Conservation (phyloP, 2,113 vertebrate genomes). For the Bungarus multicinctus region DNA sequence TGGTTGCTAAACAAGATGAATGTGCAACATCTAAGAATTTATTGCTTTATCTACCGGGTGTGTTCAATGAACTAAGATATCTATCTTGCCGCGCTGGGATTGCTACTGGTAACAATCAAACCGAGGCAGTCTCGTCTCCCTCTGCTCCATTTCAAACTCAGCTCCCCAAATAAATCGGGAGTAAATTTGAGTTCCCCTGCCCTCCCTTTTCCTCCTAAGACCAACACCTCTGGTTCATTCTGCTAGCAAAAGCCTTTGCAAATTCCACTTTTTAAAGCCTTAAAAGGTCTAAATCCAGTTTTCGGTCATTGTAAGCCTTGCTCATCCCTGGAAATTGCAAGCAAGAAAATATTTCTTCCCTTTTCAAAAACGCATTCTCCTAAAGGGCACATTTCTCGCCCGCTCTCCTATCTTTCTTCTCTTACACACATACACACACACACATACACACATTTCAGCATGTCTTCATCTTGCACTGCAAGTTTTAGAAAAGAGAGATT, state of each 20-base stretch:
- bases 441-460: not conserved
- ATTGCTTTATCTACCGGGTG: not conserved
- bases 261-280: not conserved
- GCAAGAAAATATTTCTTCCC: not conserved
- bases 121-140: not conserved
- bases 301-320: not conserved
- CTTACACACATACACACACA: not conserved
- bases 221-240: not conserved
- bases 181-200: not conserved
- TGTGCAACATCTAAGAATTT: not conserved
- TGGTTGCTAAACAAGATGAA: not conserved
- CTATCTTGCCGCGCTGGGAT: not conserved
- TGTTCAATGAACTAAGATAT: not conserved
- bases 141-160: not conserved
- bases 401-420: not conserved
- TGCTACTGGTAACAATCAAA: not conserved
- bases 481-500: not conserved
- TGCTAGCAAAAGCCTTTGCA: not conserved
- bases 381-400: not conserved
- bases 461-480: not conserved
- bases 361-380: not conserved
- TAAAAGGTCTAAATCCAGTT: not conserved
- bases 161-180: not conserved
- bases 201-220: not conserved
- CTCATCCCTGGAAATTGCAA: not conserved